phyloP scores from a whole-genome alignment of 2,113 vertebrate genomes.

The Chionomys nivalis region DNA sequence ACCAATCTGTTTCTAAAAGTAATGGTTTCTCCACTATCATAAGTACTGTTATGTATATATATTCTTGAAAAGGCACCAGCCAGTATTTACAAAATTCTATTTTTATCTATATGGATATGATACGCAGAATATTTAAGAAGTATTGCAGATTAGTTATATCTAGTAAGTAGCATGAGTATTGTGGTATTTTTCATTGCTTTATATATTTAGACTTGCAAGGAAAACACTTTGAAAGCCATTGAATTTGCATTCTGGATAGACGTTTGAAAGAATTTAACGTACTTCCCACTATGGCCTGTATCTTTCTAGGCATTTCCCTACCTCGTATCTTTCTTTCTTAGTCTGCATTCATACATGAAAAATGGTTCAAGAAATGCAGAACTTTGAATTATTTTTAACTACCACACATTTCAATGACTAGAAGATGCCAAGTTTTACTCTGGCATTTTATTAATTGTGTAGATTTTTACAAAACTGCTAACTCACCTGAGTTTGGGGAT shows the following conservation, averaged over 20 bases:
- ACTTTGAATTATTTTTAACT: conserved; percentile 37
- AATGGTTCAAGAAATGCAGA: conserved; percentile 10
- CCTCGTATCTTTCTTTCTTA: background rate
- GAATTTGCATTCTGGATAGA: background rate
- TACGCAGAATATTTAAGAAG: background rate
- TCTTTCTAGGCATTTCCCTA: background rate
- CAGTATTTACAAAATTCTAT: background rate
- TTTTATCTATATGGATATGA: background rate
- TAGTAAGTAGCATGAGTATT: conserved; percentile 19
- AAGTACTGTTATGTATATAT: background rate
- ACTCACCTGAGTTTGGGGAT: background rate
- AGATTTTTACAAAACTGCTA: conserved; percentile 7
- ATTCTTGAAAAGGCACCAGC: background rate
- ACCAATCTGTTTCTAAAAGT: conserved; percentile 4
- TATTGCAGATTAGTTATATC: conserved; percentile 20
- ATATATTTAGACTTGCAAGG: background rate
- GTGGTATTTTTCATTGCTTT: conserved; percentile 4
- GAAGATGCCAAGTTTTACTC: conserved; percentile 1
- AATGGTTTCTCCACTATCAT: background rate
- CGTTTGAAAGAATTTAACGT: background rate
- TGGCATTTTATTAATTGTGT: conserved; percentile 20
- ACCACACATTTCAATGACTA: background rate
- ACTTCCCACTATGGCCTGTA: background rate
- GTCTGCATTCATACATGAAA: background rate
- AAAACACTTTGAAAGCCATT: conserved; percentile 21